Evolutionary conservation across 37 sponge, comb jelly and placozoan species (phyloP), one percentile per base, ranked within the genome.

Genomic region (Aplysina aerophoba): DNA sequence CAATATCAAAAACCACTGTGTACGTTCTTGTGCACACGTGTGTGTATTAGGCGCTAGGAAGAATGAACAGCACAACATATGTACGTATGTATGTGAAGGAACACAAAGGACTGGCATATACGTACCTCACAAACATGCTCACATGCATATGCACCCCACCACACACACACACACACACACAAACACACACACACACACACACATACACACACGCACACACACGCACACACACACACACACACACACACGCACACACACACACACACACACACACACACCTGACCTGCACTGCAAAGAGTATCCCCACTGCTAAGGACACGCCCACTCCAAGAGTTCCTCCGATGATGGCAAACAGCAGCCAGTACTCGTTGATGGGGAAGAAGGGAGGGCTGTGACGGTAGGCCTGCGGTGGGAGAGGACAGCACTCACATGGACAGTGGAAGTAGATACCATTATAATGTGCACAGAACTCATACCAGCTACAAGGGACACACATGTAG

Each of bases 251-350:
- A 84, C 21, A 39, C 57, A n/a, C 24, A 54, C 33, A 20, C 40
- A 60, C 36, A 74, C 27, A 40, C 22, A 27, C 44, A 25, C 33
- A 17, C 20, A 30, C 16, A 20, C 21, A 25, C 65, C 62, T 34
- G 59, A 89, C 93, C 77, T 93, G 93, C 21, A 83, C 73, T 30
- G 62, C 53, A 28, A 94, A 73, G 0, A 94, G 90, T 25, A 94
- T 82, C 59, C 73, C 55, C 54, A 94, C 95, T 13, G 89, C 90
- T 31, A 94, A 8, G 13, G 86, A 19, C 24, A 92, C 91, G 25
- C 95, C 95, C 2, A 83, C 21, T 8, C 87, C 90, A 12, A 94
- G 67, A 25, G 87, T 89, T 21, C 82, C 77, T 3, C 87, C 87
- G 0, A 65, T 59, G 27, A 89, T 56, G 1, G 84, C 25, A 35